phyloP scores from a whole-genome alignment of 1,140 invertebrate genomes.

The Phortica variegata region DNA sequence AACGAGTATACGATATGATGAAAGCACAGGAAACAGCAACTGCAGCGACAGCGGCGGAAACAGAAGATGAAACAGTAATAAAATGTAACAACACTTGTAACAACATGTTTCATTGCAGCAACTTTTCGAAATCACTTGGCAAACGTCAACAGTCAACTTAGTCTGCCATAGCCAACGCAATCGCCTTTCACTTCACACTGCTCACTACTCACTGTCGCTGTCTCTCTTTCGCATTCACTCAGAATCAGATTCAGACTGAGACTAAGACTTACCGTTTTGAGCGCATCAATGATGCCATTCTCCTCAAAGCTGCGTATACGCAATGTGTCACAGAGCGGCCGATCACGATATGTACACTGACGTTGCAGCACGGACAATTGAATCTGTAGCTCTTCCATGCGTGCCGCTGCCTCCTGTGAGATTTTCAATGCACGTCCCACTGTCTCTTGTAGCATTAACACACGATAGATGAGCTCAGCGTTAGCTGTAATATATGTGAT shows the following conservation, averaged over 20 bases:
- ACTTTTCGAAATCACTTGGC: no score
- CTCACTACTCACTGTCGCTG: no score
- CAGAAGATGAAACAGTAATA: no score
- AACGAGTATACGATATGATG: background rate
- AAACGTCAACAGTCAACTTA: no score
- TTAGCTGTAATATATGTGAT: conserved; percentile 46
- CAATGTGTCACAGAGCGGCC: conserved; percentile 65
- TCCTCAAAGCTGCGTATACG: conserved; percentile 62
- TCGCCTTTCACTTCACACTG: no score
- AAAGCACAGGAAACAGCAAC: background rate
- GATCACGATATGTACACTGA: conserved; percentile 62
- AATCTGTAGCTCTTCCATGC: conserved; percentile 61
- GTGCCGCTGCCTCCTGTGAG: conserved; percentile 59
- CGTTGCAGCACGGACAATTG: conserved; percentile 62
- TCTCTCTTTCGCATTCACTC: no score
- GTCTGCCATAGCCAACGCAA: conserved; percentile 13
- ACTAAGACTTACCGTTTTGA: conserved; percentile 44
- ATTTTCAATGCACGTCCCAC: conserved; percentile 59
- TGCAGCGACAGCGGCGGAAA: background rate
- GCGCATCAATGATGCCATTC: conserved; percentile 56
- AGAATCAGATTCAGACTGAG: no score
- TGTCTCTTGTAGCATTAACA: conserved; percentile 58
- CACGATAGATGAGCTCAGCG: conserved; percentile 58
- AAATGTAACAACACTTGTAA: no score
- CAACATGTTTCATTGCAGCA: no score